These are phyloP conservation scores for Cephalopholis sonnerati DNA, from an alignment of 2,113 vertebrate species.

Conservation along the genomic window DNA sequence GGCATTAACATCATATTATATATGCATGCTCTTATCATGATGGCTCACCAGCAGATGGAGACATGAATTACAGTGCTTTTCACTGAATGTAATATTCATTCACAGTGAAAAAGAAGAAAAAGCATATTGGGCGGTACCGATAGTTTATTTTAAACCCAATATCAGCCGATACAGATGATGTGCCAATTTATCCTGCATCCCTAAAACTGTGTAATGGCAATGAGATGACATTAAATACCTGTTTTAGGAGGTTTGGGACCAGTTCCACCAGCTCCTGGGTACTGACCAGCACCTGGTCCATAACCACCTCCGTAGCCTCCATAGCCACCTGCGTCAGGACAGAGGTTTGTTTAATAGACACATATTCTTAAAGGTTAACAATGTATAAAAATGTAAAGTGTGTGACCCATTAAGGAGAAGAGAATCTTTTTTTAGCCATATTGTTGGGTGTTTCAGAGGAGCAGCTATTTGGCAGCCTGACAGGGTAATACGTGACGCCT, in stretches of 20 bases:
- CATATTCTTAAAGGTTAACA: neutral
- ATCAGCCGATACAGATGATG: too few species aligned
- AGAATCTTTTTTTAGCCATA: neutral
- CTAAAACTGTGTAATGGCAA: neutral
- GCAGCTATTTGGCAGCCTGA: neutral
- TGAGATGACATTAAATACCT: constrained; percentile 49
- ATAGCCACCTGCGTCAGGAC: constrained; percentile 60
- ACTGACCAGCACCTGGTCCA: constrained; percentile 68
- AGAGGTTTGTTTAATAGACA: constrained; percentile 20
- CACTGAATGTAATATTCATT: too few species aligned
- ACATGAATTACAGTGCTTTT: too few species aligned
- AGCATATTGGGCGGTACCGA: too few species aligned
- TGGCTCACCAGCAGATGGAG: too few species aligned
- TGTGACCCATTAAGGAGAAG: neutral
- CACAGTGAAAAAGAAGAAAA: too few species aligned
- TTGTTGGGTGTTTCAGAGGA: neutral
- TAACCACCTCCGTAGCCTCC: constrained; percentile 67
- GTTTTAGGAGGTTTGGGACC: constrained; percentile 78
- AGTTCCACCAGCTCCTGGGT: constrained; percentile 61
- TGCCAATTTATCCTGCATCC: too few species aligned
- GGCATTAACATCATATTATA: too few species aligned
- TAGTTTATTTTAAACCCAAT: too few species aligned
- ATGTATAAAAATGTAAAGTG: neutral
- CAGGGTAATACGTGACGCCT: too few species aligned
- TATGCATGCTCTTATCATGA: too few species aligned